Evolutionary conservation across 2,113 vertebrate genomes (phyloP), one percentile per base, ranked within the genome.

Genomic region (Pachypanchax playfairii): DNA sequence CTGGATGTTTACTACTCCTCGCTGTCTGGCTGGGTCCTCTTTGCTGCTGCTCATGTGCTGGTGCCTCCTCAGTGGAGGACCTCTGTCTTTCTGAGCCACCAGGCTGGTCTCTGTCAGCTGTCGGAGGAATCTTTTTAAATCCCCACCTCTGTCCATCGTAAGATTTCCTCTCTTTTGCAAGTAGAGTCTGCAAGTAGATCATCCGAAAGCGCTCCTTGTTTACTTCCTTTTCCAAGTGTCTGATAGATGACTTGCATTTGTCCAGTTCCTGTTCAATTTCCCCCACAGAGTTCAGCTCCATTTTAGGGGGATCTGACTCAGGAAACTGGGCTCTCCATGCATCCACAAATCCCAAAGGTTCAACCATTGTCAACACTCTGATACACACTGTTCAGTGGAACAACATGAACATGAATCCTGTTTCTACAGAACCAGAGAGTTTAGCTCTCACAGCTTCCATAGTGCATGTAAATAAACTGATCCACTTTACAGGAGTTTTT

Each of bases 131-230:
- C 74, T 91, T 76, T 58, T 85, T 92, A 88, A 98, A 97, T 5
- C 97, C 97, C 97, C 97, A 98, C 20, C 96, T 86, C 79, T 96
- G 95, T 2, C 96, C 91, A 60, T 98, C 96, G 10, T 98, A 98
- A 67, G 95, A 96, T 85, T 98, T 97, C 60, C 89, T 93, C 88
- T 99, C 97, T 81, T 98, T 98, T 25, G 97, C 97, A 47, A 99
- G 90, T 74, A 98, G 90, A 44, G 96, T 98, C 93, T 99, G 97
- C 88, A 99, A 91, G 92, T 99, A 98, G 84, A 98, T 99, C 97
- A 99, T 98, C 28, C 96, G 94, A 83, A 98, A 99, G 53, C 97
- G 94, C 84, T 99, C 97, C 91, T 98, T 96, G 90, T 97, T 98
- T 56, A 98, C 96, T 84, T 98, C 96, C 89, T 94, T 93, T 90